These are phyloP conservation scores for Tenthredo scrophulariae DNA, from an alignment of 2,888 invertebrate genomes.

Conservation along the genomic window DNA sequence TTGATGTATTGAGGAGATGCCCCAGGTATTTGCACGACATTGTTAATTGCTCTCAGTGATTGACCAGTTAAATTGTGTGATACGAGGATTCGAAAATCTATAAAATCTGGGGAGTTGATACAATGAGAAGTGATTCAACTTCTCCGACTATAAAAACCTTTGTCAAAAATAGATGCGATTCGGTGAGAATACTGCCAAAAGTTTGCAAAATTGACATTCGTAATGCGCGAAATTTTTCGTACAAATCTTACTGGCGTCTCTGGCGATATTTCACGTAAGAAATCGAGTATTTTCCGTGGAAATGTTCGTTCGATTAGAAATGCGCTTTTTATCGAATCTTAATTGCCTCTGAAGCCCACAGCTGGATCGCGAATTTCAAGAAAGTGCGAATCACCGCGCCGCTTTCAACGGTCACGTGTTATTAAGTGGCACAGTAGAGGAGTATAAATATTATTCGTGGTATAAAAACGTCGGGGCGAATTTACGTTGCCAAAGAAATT, in stretches of 20 bases:
- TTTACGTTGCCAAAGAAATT: constrained; percentile 36
- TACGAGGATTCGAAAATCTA: background rate
- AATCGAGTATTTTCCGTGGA: background rate
- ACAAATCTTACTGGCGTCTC: background rate
- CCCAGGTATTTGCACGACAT: background rate
- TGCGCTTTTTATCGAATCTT: constrained; percentile 15
- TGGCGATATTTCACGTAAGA: background rate
- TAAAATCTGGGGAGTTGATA: background rate
- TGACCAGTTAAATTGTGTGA: background rate
- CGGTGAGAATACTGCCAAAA: background rate
- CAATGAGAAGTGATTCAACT: background rate
- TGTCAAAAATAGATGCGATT: background rate
- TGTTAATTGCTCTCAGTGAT: background rate
- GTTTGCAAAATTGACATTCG: background rate
- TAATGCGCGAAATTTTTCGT: background rate
- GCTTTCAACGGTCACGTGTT: constrained; percentile 24
- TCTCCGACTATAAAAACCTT: background rate
- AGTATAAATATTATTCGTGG: constrained; percentile 48
- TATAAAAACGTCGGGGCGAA: constrained; percentile 39
- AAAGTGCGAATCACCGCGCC: background rate
- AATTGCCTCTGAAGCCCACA: constrained; percentile 27
- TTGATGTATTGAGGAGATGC: background rate
- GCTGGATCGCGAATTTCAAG: constrained; percentile 31
- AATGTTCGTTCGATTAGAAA: background rate
- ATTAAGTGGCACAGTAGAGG: constrained; percentile 40